phyloP scores from a whole-genome alignment of 2,888 invertebrate genomes.

The Drosophila peninsularis region DNA sequence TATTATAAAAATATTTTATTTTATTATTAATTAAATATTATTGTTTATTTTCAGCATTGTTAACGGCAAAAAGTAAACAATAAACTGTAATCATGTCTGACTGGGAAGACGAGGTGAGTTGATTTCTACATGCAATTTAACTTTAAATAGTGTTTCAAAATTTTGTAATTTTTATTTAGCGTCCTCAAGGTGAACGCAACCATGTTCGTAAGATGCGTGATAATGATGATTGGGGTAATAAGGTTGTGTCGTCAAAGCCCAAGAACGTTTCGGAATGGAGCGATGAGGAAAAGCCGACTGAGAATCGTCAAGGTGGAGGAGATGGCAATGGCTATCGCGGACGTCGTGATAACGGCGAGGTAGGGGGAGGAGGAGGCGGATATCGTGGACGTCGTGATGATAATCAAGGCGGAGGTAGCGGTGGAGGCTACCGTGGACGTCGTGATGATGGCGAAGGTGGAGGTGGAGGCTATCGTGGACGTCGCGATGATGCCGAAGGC shows the following conservation, averaged over 20 bases:
- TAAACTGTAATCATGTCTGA: constrained; percentile 65
- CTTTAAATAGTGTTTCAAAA: background rate
- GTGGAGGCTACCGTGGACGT: constrained; percentile 24
- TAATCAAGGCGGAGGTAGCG: constrained; percentile 3
- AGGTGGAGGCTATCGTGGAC: constrained; percentile 16
- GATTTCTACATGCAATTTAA: background rate
- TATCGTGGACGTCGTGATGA: constrained; percentile 30
- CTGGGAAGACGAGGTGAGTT: constrained; percentile 64
- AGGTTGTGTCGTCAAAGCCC: background rate
- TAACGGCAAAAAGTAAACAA: background rate
- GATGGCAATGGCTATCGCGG: constrained; percentile 14
- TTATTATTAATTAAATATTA: background rate
- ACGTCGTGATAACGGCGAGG: background rate
- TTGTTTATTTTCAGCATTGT: constrained; percentile 19
- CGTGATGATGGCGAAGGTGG: constrained; percentile 1
- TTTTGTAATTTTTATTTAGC: background rate
- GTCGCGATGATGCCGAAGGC: constrained; percentile 22
- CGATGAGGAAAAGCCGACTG: constrained; percentile 32
- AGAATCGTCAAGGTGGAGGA: constrained; percentile 12
- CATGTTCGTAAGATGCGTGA: background rate
- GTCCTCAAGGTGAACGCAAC: background rate
- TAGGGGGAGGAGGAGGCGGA: background rate
- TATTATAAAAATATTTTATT: background rate
- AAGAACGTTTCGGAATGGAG: constrained; percentile 37
- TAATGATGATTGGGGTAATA: background rate